phyloP scores from a whole-genome alignment of 1,140 invertebrate genomes.

The Hyphantria cunea region DNA sequence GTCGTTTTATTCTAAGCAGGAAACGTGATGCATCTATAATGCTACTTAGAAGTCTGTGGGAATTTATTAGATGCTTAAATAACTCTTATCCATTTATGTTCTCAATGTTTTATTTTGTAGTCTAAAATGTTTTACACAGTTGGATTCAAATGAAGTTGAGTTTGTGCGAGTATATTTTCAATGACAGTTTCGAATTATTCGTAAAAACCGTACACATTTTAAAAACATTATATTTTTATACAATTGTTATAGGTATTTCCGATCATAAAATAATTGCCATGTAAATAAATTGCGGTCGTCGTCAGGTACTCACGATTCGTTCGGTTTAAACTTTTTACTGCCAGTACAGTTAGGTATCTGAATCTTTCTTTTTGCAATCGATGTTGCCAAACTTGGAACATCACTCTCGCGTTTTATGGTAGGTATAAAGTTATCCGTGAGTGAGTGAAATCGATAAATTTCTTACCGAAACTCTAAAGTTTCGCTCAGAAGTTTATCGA shows the following conservation, averaged over 20 bases:
- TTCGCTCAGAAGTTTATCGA: too few species aligned
- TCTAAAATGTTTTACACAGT: too few species aligned
- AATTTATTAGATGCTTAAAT: neutral
- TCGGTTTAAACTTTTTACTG: conserved; percentile 9
- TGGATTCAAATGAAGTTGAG: too few species aligned
- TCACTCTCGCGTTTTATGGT: conserved; percentile 38
- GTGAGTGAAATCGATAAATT: conserved; percentile 3
- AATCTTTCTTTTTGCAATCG: neutral
- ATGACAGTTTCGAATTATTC: too few species aligned
- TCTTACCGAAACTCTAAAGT: too few species aligned
- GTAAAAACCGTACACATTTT: too few species aligned
- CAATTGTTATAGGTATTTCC: too few species aligned
- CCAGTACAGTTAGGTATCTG: conserved; percentile 26
- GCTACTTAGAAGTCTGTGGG: conserved; percentile 12
- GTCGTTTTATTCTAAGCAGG: conserved; percentile 8
- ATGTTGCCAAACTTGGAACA: conserved; percentile 31
- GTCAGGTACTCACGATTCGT: conserved; percentile 3
- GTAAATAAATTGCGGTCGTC: too few species aligned
- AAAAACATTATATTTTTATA: too few species aligned
- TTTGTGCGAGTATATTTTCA: too few species aligned
- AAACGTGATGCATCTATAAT: conserved; percentile 19
- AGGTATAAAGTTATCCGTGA: conserved; percentile 25
- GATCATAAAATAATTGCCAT: neutral
- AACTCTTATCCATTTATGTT: neutral
- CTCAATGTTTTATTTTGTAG: neutral